Percentiles rank a stretch among this genome's conserved stretches.
Conservation (phyloP, 2,797 vertebrate genomes). For the Sparidentex hasta region DNA sequence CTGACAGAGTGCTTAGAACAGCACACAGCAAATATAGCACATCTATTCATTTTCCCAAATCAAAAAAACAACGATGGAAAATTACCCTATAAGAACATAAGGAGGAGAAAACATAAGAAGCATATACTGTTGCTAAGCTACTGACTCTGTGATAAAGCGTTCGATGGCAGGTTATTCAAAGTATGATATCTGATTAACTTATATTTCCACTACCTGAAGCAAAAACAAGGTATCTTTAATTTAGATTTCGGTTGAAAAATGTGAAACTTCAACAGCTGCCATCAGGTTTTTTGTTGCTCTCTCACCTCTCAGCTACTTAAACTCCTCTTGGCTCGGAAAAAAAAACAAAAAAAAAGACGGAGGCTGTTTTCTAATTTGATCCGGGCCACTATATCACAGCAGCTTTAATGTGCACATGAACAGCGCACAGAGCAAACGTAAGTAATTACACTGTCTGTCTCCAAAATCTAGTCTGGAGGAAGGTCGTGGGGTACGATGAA, state of each 20-base stretch:
- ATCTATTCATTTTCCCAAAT: neutral
- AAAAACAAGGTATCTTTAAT: constrained; percentile 2
- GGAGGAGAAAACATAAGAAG: neutral
- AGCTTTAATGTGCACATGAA: constrained; percentile 57
- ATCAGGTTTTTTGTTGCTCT: constrained; percentile 18
- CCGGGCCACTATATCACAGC: constrained; percentile 35
- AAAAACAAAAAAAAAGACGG: neutral
- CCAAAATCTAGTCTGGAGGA: constrained; percentile 21
- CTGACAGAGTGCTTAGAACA: constrained; percentile 34
- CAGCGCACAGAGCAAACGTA: constrained; percentile 17
- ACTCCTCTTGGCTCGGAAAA: neutral
- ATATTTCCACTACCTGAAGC: neutral
- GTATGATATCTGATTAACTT: neutral
- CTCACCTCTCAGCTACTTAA: constrained; percentile 31
- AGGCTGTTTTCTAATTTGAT: constrained; percentile 47
- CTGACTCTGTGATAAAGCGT: constrained; percentile 23
- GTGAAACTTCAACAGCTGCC: neutral
- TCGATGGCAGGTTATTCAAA: neutral
- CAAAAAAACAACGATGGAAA: constrained; percentile 3
- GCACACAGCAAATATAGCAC: neutral
- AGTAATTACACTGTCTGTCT: constrained; percentile 46
- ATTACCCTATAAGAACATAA: constrained; percentile 10
- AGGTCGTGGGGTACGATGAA: constrained; percentile 36
- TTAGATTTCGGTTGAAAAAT: constrained; percentile 5
- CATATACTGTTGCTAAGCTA: constrained; percentile 66